These are phyloP conservation scores for Eupithecia dodoneata DNA, from an alignment of 2,888 invertebrate genomes.

Conservation along the genomic window DNA sequence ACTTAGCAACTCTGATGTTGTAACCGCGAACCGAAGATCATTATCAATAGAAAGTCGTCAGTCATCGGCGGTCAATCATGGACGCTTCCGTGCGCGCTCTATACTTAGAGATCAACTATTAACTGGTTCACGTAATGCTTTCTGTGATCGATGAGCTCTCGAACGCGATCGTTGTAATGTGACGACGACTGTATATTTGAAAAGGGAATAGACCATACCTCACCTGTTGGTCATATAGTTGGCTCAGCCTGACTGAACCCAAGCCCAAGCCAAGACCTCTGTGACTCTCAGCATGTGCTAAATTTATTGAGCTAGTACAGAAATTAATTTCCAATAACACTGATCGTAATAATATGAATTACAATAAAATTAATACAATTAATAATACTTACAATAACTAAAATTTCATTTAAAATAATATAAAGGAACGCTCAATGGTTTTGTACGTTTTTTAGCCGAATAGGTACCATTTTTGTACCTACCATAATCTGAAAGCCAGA, in stretches of 20 bases:
- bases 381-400: too few relatives aligned
- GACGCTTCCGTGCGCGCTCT: constrained; percentile 39
- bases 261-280: background rate
- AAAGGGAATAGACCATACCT: background rate
- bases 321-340: too few relatives aligned
- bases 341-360: too few relatives aligned
- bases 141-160: constrained; percentile 29
- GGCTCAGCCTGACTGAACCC: background rate
- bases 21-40: constrained; percentile 11
- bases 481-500: background rate
- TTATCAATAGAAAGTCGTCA: constrained; percentile 37
- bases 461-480: background rate
- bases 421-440: background rate
- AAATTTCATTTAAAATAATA: too few relatives aligned
- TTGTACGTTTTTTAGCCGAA: background rate
- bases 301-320: background rate
- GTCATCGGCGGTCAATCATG: constrained; percentile 48
- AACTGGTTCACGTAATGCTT: constrained; percentile 33
- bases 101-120: constrained; percentile 45
- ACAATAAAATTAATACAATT: too few relatives aligned
- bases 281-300: background rate
- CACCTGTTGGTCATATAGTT: background rate
- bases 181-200: background rate
- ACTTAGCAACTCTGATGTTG: constrained; percentile 6
- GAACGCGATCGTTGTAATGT: background rate